Evolutionary conservation across 2,888 invertebrate genomes (phyloP).

Genomic region (Creontiades dilutus): DNA sequence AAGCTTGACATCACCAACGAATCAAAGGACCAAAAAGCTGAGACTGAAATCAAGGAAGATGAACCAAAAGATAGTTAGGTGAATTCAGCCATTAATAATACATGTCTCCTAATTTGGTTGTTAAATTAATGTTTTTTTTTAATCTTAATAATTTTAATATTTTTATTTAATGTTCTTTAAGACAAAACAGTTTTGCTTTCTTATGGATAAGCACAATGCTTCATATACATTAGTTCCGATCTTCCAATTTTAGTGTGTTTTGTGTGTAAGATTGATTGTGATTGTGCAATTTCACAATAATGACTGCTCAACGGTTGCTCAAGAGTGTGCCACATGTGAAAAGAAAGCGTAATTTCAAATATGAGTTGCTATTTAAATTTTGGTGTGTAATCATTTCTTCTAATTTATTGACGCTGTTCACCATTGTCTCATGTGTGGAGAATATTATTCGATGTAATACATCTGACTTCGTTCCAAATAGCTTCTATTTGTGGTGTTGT

Average conservation of each 20-base stretch:
- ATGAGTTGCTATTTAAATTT: no score
- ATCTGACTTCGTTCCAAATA: no score
- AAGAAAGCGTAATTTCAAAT: not conserved
- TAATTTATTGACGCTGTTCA: no score
- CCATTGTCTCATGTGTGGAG: no score
- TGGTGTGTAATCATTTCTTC: no score
- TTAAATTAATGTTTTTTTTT: not conserved
- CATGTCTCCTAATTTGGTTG: no score
- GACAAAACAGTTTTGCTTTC: not conserved
- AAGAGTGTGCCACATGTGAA: not conserved
- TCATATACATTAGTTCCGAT: not conserved
- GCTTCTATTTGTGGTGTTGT: no score
- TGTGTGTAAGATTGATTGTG: no score
- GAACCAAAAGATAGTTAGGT: not conserved
- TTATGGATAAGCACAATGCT: not conserved
- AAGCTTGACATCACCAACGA: not conserved
- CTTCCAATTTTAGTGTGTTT: no score
- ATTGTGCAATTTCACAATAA: not conserved
- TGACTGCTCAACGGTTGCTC: constrained; percentile 1
- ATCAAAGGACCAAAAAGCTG: not conserved
- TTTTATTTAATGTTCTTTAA: not conserved
- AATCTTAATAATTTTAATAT: not conserved
- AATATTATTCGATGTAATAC: no score
- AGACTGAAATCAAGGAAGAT: not conserved
- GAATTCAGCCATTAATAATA: no score